Percentiles rank a stretch among this genome's conserved stretches.
phyloP scores from a whole-genome alignment of 2,113 vertebrate species.

The human region DNA sequence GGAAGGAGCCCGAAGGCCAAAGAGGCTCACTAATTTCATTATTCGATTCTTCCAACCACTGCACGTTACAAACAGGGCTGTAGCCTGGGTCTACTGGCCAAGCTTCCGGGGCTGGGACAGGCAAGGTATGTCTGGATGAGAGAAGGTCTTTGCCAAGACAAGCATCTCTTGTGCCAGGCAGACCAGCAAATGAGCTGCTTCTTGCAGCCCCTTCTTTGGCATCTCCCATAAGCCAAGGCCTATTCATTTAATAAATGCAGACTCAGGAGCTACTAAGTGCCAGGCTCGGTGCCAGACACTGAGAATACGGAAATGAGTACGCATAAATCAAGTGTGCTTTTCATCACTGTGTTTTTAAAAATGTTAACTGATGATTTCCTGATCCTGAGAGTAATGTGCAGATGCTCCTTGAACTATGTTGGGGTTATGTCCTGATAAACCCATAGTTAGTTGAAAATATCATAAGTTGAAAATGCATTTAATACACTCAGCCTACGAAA shows the following conservation, averaged over 20 bases:
- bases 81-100: not conserved
- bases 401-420: not conserved
- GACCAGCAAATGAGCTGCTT: constrained; percentile 19
- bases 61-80: not conserved
- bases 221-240: not conserved
- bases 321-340: not conserved
- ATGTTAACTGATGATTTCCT: constrained; percentile 22
- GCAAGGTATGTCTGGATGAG: constrained; percentile 61
- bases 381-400: not conserved
- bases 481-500: not conserved
- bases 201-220: not conserved
- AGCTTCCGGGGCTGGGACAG: not conserved
- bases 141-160: constrained; percentile 40
- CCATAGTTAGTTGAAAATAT: not conserved
- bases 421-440: not conserved
- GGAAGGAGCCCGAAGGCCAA: not conserved
- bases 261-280: not conserved
- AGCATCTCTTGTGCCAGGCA: constrained; percentile 61
- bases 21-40: not conserved
- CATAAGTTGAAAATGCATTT: not conserved
- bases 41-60: constrained; percentile 3
- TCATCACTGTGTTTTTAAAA: not conserved
- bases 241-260: not conserved
- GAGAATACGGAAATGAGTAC: not conserved
- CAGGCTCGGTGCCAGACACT: not conserved